Evolutionary conservation across 2,888 invertebrate species (phyloP).

Genomic region (Coecobrya sp.): DNA sequence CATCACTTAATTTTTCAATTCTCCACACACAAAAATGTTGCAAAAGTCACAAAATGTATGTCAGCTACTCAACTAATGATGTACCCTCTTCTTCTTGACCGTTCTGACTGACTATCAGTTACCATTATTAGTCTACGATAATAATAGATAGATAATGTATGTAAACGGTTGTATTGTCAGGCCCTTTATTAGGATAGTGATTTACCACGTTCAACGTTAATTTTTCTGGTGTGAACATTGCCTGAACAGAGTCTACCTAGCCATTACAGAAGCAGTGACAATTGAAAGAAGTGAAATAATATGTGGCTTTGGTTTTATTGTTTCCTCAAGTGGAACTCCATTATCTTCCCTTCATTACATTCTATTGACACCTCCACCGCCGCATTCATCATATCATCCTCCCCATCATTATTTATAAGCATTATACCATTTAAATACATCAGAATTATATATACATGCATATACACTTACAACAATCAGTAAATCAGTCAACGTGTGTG

Average conservation of each 20-base stretch:
- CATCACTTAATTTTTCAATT: background rate
- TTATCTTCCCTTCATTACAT: background rate
- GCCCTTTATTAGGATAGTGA: too few relatives aligned
- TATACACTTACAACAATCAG: too few relatives aligned
- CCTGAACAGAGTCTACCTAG: background rate
- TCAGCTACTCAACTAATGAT: background rate
- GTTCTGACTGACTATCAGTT: background rate
- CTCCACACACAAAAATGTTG: background rate
- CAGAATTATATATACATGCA: too few relatives aligned
- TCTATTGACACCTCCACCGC: slow-evolving; percentile 13
- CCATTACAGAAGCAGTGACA: background rate
- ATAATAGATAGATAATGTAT: too few relatives aligned
- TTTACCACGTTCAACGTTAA: too few relatives aligned
- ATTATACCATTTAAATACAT: too few relatives aligned
- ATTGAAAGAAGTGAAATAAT: slow-evolving; percentile 19
- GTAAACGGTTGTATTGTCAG: too few relatives aligned
- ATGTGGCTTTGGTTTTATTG: slow-evolving; percentile 51
- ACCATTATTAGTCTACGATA: too few relatives aligned
- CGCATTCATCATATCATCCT: background rate
- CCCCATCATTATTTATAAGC: background rate
- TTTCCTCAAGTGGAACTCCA: slow-evolving; percentile 62
- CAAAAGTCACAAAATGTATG: background rate
- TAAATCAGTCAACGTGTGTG: slow-evolving; percentile 20
- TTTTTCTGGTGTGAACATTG: slow-evolving; percentile 46
- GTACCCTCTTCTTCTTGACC: background rate